Evolutionary conservation across 2,888 invertebrate species (phyloP).

Genomic region (Sepiola atlantica): DNA sequence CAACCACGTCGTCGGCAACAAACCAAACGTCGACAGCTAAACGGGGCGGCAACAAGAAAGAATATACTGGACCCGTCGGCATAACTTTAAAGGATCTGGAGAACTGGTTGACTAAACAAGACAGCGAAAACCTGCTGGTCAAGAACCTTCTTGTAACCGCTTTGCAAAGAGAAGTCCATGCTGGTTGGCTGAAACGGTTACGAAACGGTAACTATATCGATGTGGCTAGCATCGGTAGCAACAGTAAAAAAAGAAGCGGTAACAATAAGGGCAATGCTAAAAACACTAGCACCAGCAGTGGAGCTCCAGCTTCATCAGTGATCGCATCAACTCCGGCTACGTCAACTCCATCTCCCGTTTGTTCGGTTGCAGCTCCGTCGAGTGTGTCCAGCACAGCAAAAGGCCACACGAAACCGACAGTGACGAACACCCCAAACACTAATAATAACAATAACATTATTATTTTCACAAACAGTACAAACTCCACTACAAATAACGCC

Average conservation of each 20-base stretch:
- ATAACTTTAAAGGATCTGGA: slow-evolving; percentile 66
- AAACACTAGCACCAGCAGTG: not conserved
- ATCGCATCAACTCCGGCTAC: not conserved
- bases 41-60: not conserved
- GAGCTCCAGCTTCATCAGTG: not conserved
- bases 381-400: not conserved
- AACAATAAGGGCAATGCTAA: slow-evolving; percentile 38
- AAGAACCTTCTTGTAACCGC: slow-evolving; percentile 78
- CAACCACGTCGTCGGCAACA: not conserved
- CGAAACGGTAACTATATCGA: slow-evolving; percentile 64
- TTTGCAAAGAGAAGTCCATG: slow-evolving; percentile 82
- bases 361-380: not conserved
- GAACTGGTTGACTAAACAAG: slow-evolving; percentile 63
- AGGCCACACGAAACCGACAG: not conserved
- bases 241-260: slow-evolving; percentile 48
- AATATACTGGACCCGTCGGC: slow-evolving; percentile 53
- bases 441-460: slow-evolving; percentile 12
- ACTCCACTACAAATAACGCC: slow-evolving; percentile 58
- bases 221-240: slow-evolving; percentile 68
- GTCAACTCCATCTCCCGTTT: not conserved
- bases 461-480: slow-evolving; percentile 82
- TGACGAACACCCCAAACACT: not conserved
- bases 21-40: not conserved
- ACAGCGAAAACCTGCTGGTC: slow-evolving; percentile 57
- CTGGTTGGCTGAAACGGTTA: slow-evolving; percentile 81